These are phyloP conservation scores for Lophura nycthemera DNA, from an alignment of 2,113 vertebrate genomes.

Conservation along the genomic window DNA sequence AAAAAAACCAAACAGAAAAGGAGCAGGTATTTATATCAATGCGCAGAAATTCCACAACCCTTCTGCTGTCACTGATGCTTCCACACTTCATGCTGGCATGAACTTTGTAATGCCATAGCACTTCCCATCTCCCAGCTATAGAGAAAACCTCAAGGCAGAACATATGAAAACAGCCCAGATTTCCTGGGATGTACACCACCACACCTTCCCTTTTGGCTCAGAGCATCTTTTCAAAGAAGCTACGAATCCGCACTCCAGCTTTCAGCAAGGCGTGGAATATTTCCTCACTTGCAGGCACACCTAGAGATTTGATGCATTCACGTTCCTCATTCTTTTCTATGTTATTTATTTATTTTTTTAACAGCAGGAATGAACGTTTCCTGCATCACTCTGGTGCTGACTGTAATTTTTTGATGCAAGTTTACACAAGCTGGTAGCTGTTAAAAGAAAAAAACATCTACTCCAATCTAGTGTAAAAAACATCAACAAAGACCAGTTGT, in stretches of 20 bases:
- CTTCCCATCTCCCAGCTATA: background rate
- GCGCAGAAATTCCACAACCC: background rate
- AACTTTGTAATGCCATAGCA: background rate
- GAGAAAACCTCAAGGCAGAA: background rate
- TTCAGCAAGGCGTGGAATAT: background rate
- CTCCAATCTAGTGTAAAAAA: background rate
- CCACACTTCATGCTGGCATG: accelerated
- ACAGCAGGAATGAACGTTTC: background rate
- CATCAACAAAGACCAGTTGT: background rate
- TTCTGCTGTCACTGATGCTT: background rate
- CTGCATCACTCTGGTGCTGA: background rate
- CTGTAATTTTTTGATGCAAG: background rate
- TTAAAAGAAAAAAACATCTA: background rate
- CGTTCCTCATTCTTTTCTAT: background rate
- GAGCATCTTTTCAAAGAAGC: background rate
- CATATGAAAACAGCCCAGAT: background rate
- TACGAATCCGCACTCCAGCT: background rate
- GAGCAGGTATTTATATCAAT: background rate
- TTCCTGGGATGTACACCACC: background rate
- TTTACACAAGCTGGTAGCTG: background rate
- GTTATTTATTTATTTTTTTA: background rate
- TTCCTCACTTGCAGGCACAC: conserved; percentile 31
- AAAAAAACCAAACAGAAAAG: background rate
- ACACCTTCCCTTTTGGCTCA: background rate
- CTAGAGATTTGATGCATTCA: background rate